Evolutionary conservation across 2,888 invertebrate species (phyloP).

Genomic region (Agrotis exclamationis): DNA sequence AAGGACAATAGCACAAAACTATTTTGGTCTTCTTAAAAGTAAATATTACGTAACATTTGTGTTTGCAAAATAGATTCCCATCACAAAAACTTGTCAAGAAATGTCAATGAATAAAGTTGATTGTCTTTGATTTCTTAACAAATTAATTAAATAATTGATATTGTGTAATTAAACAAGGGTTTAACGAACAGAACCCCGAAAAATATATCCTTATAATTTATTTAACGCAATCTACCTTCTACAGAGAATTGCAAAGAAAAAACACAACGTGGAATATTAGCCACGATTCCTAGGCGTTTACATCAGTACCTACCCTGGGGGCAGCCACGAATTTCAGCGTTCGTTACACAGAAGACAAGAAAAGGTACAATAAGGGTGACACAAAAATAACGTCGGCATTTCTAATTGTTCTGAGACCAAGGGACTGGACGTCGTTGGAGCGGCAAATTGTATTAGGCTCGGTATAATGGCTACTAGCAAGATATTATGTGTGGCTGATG

Average conservation of each 20-base stretch:
- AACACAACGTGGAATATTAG: conserved; percentile 51
- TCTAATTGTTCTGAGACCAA: conserved; percentile 88
- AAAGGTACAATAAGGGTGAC: conserved; percentile 79
- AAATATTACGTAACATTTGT: neutral
- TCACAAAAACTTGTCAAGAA: no score
- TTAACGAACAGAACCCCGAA: no score
- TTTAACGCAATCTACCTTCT: conserved; percentile 13
- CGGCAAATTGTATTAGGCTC: conserved; percentile 88
- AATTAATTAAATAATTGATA: no score
- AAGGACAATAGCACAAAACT: neutral
- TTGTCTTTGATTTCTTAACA: no score
- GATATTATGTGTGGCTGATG: conserved; percentile 60
- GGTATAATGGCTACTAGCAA: conserved; percentile 72
- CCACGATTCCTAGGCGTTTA: conserved; percentile 61
- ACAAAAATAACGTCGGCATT: conserved; percentile 85
- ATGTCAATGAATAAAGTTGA: no score
- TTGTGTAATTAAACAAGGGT: no score
- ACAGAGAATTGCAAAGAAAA: conserved; percentile 16
- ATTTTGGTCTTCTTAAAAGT: neutral
- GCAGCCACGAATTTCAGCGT: conserved; percentile 72
- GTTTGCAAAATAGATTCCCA: neutral
- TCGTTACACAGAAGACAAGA: conserved; percentile 76
- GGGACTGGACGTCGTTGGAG: conserved; percentile 80
- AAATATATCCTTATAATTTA: neutral
- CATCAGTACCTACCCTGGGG: conserved; percentile 64